Base-by-base conservation (phyloP, 1,140 invertebrate species). In the Zaprionus gabonicus region DNA sequence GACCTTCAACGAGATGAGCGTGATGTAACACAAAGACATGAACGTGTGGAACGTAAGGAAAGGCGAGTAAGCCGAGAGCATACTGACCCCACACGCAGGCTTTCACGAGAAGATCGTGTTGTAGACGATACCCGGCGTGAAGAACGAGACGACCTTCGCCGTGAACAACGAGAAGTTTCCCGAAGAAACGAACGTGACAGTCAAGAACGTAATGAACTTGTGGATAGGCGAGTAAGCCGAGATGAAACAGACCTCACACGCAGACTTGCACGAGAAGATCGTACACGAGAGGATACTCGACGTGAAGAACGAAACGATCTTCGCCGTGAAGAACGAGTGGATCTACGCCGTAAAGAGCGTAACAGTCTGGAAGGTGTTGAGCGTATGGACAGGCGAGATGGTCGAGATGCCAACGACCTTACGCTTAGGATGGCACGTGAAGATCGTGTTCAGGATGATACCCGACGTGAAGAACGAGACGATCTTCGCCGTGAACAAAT, bases 11-110 rank as follows among this genome's bases (percentile, higher is more conserved):
- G 23, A 4, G 44, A 51, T 10, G 34, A 62, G 1, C 56, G 41
- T 10, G 53, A 51, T 10, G 17, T 41, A 41, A 15, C 12, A 41
- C 38, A 41, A 41, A 13, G 12, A 15, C 13, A 13, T 9, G 55
- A 60, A 17, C 38, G 58, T 3, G 5, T 17, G 12, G 15, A 62
- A 4, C 64, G 64, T 15, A 7, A 20, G n/a, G 53, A 67, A 17
- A 44, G 38, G 10, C 77, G 41, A 36, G 12, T n/a, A 1, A 46
- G 28, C 12, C 65, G 34, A 6, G 71, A 70, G 10, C 44, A 53
- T 20, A 46, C 25, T 2, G 58, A 41, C 6, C 15, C 17, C 13
- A n/a, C 36, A 9, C 74, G 55, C n/a, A 57, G 59, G 27, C 36
- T 68, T 13, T 28, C 58, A 7, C 62, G 28, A 23, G 51, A 58